Percentiles rank a stretch among this genome's conserved stretches.
Evolutionary conservation across 92 coral and sea anemone species (phyloP).

Genomic region (Zoanthus sociatus): DNA sequence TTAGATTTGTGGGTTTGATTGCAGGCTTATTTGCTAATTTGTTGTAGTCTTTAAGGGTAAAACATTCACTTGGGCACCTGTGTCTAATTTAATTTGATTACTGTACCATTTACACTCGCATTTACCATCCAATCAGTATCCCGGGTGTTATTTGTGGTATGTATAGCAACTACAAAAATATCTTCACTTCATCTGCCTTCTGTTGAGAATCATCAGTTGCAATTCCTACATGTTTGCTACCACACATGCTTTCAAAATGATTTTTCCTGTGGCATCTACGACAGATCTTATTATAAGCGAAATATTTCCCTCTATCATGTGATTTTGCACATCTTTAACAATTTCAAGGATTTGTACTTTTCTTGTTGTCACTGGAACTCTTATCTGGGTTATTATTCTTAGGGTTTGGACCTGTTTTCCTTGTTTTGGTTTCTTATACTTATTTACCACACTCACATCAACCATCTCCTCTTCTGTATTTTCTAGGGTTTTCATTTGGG

Average conservation of each 20-base stretch:
- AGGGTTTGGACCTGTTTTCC: too few species aligned
- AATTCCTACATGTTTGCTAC: conserved; percentile 1
- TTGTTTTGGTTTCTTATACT: too few species aligned
- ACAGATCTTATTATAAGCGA: too few species aligned
- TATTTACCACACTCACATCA: too few species aligned
- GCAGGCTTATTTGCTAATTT: conserved; percentile 25
- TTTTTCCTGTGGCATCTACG: too few species aligned
- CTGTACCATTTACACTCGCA: not conserved
- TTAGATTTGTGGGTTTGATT: conserved; percentile 27
- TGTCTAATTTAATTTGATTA: conserved; percentile 19
- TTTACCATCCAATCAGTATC: not conserved
- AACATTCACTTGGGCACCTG: conserved; percentile 42
- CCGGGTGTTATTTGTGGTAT: not conserved
- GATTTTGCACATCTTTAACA: too few species aligned
- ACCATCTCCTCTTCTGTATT: too few species aligned
- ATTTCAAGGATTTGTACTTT: too few species aligned
- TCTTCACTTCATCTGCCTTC: not conserved
- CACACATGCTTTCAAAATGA: not conserved
- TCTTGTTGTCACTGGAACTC: too few species aligned
- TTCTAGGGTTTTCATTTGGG: not conserved
- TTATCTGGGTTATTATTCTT: too few species aligned
- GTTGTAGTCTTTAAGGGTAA: conserved; percentile 19
- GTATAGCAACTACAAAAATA: not conserved
- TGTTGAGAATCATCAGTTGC: not conserved
- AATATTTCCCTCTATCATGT: too few species aligned